phyloP scores from a whole-genome alignment of 2,113 vertebrate genomes.

The Synchiropus splendidus region DNA sequence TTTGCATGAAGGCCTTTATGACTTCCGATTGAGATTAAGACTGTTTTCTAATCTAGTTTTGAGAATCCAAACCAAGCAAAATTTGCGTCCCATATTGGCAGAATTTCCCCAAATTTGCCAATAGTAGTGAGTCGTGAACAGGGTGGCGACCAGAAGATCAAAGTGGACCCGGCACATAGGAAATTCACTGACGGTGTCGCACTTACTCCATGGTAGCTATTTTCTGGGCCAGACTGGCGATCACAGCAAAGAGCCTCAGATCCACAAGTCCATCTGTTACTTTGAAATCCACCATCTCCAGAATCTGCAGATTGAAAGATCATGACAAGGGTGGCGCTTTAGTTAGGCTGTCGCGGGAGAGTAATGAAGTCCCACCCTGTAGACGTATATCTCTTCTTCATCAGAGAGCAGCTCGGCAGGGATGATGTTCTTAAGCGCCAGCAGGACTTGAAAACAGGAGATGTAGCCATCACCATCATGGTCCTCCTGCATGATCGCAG shows the following conservation, averaged over 20 bases:
- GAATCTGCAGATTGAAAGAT: slow-evolving; percentile 63
- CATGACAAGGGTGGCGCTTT: neutral
- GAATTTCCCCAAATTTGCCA: no score
- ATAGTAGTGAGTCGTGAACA: no score
- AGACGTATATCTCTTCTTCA: slow-evolving; percentile 73
- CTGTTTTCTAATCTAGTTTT: no score
- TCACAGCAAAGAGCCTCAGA: slow-evolving; percentile 82
- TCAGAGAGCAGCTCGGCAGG: slow-evolving; percentile 61
- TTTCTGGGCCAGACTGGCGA: slow-evolving; percentile 85
- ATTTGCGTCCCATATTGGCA: no score
- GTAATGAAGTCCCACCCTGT: slow-evolving; percentile 30
- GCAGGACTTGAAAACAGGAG: slow-evolving; percentile 62
- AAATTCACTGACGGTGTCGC: no score
- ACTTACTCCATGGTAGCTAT: slow-evolving; percentile 85
- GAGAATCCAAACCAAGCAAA: no score
- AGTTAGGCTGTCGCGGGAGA: neutral
- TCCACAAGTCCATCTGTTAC: slow-evolving; percentile 91
- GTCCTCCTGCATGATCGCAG: slow-evolving; percentile 58
- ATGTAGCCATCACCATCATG: slow-evolving; percentile 62
- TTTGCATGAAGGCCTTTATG: no score
- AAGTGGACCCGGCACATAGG: slow-evolving; percentile 21
- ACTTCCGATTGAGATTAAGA: no score
- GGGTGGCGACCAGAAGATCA: no score
- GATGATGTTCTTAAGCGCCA: slow-evolving; percentile 61
- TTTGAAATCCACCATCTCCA: slow-evolving; percentile 86